Evolutionary conservation across 2,113 vertebrate species (phyloP), one percentile per base, ranked within the genome.

Genomic region (Aplodontia rufa): DNA sequence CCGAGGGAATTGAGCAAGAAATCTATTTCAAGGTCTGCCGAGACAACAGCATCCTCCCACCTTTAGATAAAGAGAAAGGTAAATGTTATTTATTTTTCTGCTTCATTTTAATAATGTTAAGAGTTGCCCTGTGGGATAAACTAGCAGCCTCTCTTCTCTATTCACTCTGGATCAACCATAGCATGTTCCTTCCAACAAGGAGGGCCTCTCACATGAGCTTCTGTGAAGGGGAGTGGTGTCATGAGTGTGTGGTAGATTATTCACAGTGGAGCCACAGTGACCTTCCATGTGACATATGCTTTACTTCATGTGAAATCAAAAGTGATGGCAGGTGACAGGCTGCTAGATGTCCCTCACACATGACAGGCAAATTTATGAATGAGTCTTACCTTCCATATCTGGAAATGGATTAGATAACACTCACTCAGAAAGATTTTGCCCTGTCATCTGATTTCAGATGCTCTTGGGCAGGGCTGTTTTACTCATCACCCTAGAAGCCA

Each of bases 21-120:
- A 99, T 99, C 97, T 99, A 99, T 98, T 99, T 99, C 98, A 99
- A 99, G 98, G 99, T 99, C 98, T 99, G 99, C 98, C 98, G 99
- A 94, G 99, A 99, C 98, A 99, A 99, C 98, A 99, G 99, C 98
- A 99, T 99, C 98, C 99, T 99, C 90, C 99, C 99, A 72, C 99
- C 99, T 64, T 98, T 99, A 72, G 99, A 99, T 98, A 99, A 99
- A 98, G 99, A 99, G 98, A 99, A 99, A 99, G 99, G 99, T 99
- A 95, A 98, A 94, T 92, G 4, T 42, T 24, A 5, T 80, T 98
- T 93, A 32, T 51, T 7, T 20, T 53, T 87, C 40, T 80, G 16
- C 53, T 58, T 76, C 1, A 35, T 26, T 64, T 66, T 14, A 28
- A 1, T 64, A 37, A 30, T 8, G n/a, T 22, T 24, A 30, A 16